Conservation (phyloP, 2,113 vertebrate genomes). For the Etheostoma cragini region DNA sequence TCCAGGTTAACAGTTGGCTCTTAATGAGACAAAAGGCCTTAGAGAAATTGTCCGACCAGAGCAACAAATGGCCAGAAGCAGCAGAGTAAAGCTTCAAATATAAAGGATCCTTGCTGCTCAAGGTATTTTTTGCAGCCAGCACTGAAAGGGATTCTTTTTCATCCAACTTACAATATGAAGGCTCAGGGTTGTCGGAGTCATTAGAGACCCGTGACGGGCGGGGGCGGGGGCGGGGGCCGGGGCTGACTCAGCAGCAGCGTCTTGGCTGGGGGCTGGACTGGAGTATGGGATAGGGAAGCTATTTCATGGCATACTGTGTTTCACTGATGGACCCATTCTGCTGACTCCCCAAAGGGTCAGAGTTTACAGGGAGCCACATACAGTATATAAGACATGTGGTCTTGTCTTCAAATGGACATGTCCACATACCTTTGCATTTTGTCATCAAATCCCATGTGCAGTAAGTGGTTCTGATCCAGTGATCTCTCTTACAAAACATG, state of each 20-base stretch:
- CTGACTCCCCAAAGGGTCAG: slow-evolving; percentile 32
- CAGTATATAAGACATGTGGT: background rate
- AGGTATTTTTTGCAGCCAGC: slow-evolving; percentile 4
- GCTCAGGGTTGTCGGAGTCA: slow-evolving; percentile 31
- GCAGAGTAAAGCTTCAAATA: background rate
- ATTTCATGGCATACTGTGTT: slow-evolving; percentile 20
- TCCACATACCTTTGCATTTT: background rate
- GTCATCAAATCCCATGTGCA: background rate
- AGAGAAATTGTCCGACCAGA: background rate
- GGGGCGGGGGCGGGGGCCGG: slow-evolving; percentile 42
- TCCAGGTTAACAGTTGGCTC: background rate
- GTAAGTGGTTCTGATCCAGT: too few relatives aligned
- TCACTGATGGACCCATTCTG: slow-evolving; percentile 49
- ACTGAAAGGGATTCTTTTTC: slow-evolving; percentile 23
- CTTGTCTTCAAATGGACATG: background rate
- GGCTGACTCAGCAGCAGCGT: slow-evolving; percentile 45
- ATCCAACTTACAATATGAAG: background rate
- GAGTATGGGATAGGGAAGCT: slow-evolving; percentile 16
- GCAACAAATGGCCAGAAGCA: background rate
- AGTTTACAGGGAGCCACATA: slow-evolving; percentile 6
- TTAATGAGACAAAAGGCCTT: background rate
- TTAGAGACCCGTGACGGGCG: slow-evolving; percentile 22
- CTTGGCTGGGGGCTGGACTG: slow-evolving; percentile 44
- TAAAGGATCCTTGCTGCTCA: background rate
- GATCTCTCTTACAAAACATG: too few relatives aligned